Evolutionary conservation across 1,140 invertebrate genomes (phyloP), one percentile per base, ranked within the genome.

Genomic region (Zaprionus lachaisei): DNA sequence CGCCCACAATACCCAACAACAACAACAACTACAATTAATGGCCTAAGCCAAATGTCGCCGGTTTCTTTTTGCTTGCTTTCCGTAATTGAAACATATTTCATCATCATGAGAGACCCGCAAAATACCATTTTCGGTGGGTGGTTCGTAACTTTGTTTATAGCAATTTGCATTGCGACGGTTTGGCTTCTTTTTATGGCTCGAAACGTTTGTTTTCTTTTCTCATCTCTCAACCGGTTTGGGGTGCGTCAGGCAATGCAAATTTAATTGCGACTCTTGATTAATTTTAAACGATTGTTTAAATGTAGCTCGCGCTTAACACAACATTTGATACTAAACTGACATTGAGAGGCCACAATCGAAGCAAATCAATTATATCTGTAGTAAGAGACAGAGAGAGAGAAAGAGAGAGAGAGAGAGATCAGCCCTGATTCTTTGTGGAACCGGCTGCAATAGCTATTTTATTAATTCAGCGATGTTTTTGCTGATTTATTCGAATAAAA

Each of bases 111-210:
- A 41, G 51, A 24, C 15, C 9, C 26, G 47, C 17, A 69, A 71
- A 77, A 77, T 82, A 79, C 70, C 83, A 86, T 49, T 85, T 73
- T 55, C 61, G n/a, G 83, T 85, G 83, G 83, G 83, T 78, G 83
- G 69, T 66, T 49, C 15, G 60, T 56, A 58, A 22, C 47, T 17
- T 49, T 51, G 47, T 51, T 85, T 81, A 84, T 85, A 86, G 77
- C 63, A 80, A 69, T 86, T 85, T 80, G 57, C 70, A 55, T 71
- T 83, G 70, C 70, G 56, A 15, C 24, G 38, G 67, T 66, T 72
- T 79, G 56, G 24, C 56, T 44, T 60, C 41, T 66, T 83, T 83
- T 79, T 80, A 74, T 82, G 63, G 34, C 81, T 69, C 47, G 56
- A 81, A 61, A 51, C 61, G 49, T 62, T 58, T 55, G 24, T 47